These are phyloP conservation scores for Sclerurus mexicanus DNA, from an alignment of 2,113 vertebrate species.

Conservation along the genomic window DNA sequence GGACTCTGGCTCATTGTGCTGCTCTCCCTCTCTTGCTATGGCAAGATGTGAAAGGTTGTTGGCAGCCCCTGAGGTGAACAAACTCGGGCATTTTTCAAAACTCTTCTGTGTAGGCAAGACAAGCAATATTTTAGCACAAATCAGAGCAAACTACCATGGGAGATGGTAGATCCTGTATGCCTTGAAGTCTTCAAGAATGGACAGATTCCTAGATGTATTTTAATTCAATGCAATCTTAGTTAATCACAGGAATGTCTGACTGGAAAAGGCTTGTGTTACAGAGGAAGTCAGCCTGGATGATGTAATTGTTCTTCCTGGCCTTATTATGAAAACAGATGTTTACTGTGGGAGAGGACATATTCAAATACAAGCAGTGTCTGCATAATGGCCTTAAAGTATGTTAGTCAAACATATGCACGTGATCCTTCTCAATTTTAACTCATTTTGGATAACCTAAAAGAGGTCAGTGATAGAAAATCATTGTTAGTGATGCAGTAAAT, in stretches of 20 bases:
- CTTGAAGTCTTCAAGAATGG: background rate
- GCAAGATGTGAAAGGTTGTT: background rate
- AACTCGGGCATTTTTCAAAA: background rate
- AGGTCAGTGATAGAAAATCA: background rate
- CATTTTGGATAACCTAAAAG: background rate
- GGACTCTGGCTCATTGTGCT: background rate
- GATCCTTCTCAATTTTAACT: background rate
- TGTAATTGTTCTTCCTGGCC: conserved; percentile 36
- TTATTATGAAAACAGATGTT: conserved; percentile 33
- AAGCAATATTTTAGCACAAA: background rate
- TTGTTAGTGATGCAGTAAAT: background rate
- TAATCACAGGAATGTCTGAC: background rate
- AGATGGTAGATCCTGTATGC: background rate
- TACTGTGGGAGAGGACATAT: background rate
- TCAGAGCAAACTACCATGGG: background rate
- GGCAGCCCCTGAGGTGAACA: background rate
- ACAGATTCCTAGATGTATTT: background rate
- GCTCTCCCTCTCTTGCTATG: background rate
- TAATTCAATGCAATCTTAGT: background rate
- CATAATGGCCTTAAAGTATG: background rate
- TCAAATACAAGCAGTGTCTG: background rate
- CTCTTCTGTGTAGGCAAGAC: background rate
- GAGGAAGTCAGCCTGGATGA: conserved; percentile 27
- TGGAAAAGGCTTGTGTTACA: background rate
- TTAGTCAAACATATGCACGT: background rate